Evolutionary conservation across 2,888 invertebrate genomes (phyloP).

Genomic region (Leptodirus hochenwartii): DNA sequence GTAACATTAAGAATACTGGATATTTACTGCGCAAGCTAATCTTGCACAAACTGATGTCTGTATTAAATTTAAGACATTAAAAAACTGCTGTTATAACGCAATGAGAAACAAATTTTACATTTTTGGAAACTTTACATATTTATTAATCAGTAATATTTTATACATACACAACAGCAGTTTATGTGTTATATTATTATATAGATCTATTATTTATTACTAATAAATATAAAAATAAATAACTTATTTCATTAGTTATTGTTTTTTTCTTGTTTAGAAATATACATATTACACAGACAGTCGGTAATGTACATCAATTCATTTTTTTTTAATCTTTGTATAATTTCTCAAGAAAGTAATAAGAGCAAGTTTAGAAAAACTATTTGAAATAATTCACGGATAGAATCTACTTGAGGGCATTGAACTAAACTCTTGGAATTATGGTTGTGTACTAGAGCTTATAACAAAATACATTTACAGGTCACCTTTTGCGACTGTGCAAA

Average conservation of each 20-base stretch:
- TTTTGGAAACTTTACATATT: conserved; percentile 5
- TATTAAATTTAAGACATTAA: too few species aligned
- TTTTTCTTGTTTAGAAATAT: conserved; percentile 9
- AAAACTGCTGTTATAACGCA: conserved; percentile 9
- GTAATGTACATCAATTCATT: too few species aligned
- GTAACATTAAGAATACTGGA: conserved; percentile 29
- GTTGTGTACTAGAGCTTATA: too few species aligned
- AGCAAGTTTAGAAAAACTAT: too few species aligned
- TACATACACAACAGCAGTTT: conserved; percentile 4
- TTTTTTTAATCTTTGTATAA: background rate
- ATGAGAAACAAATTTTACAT: background rate
- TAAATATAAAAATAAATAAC: conserved; percentile 25
- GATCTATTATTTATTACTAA: conserved; percentile 18
- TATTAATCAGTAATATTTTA: conserved; percentile 8
- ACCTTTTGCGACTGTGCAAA: too few species aligned
- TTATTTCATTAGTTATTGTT: conserved; percentile 16
- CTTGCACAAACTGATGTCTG: too few species aligned
- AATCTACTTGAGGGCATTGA: too few species aligned
- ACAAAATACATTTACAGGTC: too few species aligned
- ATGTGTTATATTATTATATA: conserved; percentile 5
- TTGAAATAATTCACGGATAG: too few species aligned
- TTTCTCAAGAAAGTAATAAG: too few species aligned
- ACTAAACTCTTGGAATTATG: too few species aligned
- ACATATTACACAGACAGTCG: too few species aligned
- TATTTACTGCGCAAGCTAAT: conserved; percentile 24